Evolutionary conservation across 2,888 invertebrate species (phyloP).

Genomic region (Cephus spinipes): DNA sequence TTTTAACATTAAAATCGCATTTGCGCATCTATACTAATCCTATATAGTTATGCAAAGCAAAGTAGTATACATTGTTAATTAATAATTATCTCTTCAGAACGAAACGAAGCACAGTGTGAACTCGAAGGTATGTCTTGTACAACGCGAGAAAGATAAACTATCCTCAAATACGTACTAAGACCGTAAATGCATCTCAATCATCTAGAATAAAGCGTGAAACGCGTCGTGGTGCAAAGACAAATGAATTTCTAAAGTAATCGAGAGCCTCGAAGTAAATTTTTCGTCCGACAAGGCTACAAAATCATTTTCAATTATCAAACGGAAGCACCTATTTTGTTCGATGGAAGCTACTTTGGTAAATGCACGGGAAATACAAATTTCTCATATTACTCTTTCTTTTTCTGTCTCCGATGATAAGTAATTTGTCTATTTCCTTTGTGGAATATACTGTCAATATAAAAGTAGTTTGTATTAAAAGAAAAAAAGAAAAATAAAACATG

Average conservation of each 20-base stretch:
- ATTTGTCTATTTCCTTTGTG: not conserved
- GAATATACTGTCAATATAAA: not conserved
- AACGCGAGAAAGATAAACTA: not conserved
- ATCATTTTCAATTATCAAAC: not conserved
- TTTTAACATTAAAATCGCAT: conserved; percentile 20
- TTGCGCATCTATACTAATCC: conserved; percentile 44
- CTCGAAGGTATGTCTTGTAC: not conserved
- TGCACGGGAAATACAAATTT: conserved; percentile 29
- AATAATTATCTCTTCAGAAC: conserved; percentile 14
- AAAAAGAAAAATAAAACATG: conserved; percentile 7
- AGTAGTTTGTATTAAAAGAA: conserved; percentile 2
- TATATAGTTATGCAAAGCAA: conserved; percentile 48
- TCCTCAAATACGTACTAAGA: not conserved
- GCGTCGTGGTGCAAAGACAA: not conserved
- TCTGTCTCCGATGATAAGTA: not conserved
- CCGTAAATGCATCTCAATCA: not conserved
- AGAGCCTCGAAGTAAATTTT: not conserved
- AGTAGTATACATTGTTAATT: conserved; percentile 9
- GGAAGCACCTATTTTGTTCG: not conserved
- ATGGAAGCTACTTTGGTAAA: conserved; percentile 28
- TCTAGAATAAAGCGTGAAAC: not conserved
- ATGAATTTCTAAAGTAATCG: not conserved
- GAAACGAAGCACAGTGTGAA: not conserved
- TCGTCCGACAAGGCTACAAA: not conserved
- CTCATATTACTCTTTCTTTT: not conserved